phyloP scores from a whole-genome alignment of 2,888 invertebrate species.

The Leptopterna dolabrata region DNA sequence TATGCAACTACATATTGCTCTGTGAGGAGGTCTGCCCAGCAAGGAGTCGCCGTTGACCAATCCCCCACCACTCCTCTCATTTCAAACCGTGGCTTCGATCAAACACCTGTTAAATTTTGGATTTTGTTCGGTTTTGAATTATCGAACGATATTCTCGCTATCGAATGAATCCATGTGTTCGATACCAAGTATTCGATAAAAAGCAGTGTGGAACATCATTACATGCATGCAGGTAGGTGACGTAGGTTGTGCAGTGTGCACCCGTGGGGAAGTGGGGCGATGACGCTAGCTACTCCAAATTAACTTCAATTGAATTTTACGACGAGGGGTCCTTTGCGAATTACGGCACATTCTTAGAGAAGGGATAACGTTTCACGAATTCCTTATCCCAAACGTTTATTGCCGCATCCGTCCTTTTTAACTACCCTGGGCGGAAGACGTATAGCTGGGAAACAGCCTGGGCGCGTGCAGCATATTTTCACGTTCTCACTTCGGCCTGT shows the following conservation, averaged over 20 bases:
- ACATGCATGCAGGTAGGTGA: not conserved
- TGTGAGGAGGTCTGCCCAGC: too few relatives aligned
- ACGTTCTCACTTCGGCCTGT: not conserved
- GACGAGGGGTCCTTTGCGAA: not conserved
- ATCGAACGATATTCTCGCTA: too few relatives aligned
- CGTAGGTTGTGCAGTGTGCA: not conserved
- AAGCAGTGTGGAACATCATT: too few relatives aligned
- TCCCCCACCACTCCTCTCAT: too few relatives aligned
- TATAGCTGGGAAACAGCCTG: not conserved
- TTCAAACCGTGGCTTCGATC: too few relatives aligned
- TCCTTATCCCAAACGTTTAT: not conserved
- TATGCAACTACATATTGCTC: too few relatives aligned
- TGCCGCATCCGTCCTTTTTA: not conserved
- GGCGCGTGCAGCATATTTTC: slow-evolving; percentile 1
- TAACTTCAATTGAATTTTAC: slow-evolving; percentile 11
- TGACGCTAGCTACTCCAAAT: not conserved
- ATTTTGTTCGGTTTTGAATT: too few relatives aligned
- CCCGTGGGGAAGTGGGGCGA: not conserved
- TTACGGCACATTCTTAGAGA: not conserved
- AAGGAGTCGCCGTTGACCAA: too few relatives aligned
- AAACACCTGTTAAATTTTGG: too few relatives aligned
- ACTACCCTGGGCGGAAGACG: not conserved
- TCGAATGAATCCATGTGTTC: too few relatives aligned
- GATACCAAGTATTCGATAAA: too few relatives aligned
- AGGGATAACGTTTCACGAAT: slow-evolving; percentile 3